Evolutionary conservation across 2,797 vertebrate genomes (phyloP), one percentile per base, ranked within the genome.

Genomic region (Karalla daura): DNA sequence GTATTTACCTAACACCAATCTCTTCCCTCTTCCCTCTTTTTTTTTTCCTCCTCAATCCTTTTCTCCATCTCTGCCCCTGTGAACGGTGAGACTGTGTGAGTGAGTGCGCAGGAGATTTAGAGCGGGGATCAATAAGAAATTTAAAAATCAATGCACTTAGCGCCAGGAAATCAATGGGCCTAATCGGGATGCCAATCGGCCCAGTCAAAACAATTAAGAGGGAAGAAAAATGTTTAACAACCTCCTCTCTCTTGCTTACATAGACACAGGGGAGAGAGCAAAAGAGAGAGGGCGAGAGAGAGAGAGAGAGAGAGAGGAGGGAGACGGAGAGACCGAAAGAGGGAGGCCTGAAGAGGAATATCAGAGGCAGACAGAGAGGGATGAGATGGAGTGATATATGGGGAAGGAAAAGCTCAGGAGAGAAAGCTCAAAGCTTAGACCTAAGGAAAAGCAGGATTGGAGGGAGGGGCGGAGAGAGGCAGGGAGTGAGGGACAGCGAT

Each of bases 81-180:
- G 43, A 80, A 78, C 59, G 65, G 78, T 71, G 75, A 81, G 86
- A 64, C 83, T 78, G 70, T 74, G 78, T 82, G 81, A 87, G 86
- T 78, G 84, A 89, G 83, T 74, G 88, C 71, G 83, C 81, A 59
- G 94, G 94, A 96, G 96, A 96, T 96, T 96, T 96, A 97, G 94
- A 94, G 95, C 91, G 24, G 80, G 93, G 95, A 96, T 96, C 96
- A 95, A 96, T 96, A 95, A 94, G 94, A 96, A 96, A 95, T 96
- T 95, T 96, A 95, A 96, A 96, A 96, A 97, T 97, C 96, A 94
- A 97, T 97, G 95, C 94, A 94, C 95, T 95, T 95, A 96, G 95
- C 93, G 94, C 94, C 94, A 94, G 93, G 94, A 96, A 96, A 97
- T 97, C 96, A 94, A 97, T 96, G 94, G 89, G 92, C 94, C 96